These are phyloP conservation scores for Thalassarche chlororhynchos DNA, from an alignment of 2,113 vertebrate genomes.

Conservation along the genomic window DNA sequence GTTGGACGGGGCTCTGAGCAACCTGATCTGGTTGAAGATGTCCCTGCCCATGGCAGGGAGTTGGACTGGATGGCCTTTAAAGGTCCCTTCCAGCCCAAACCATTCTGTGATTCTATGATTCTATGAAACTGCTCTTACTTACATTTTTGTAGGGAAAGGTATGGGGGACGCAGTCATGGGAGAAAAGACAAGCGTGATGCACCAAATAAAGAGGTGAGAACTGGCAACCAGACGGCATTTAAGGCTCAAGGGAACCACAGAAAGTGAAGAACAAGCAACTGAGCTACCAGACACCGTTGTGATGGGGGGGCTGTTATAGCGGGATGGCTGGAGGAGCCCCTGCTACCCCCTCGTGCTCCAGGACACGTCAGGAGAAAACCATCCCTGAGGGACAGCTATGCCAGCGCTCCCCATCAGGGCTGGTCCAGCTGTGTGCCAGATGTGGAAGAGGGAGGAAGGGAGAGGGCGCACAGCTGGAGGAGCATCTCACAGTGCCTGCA, in stretches of 20 bases:
- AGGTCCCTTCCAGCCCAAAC: neutral
- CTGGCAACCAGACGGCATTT: rapidly evolving
- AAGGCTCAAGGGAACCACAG: neutral
- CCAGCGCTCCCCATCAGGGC: neutral
- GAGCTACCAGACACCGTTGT: neutral
- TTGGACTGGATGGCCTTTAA: rapidly evolving
- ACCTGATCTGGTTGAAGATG: neutral
- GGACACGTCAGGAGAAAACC: neutral
- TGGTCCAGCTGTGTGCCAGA: neutral
- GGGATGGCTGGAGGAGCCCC: neutral
- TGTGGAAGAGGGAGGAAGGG: neutral
- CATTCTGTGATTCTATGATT: rapidly evolving
- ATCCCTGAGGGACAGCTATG: neutral
- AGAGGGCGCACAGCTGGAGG: neutral
- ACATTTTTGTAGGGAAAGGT: neutral
- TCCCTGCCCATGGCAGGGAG: neutral
- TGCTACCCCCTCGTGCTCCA: too few species aligned
- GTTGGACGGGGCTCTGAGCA: neutral
- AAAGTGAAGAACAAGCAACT: neutral
- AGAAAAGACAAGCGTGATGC: neutral
- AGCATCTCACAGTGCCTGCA: neutral
- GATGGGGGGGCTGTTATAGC: rapidly evolving
- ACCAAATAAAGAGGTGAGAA: neutral
- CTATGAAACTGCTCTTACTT: neutral
- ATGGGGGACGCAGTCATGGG: rapidly evolving